phyloP scores from a whole-genome alignment of 2,113 vertebrate genomes.

The Vimba vimba region DNA sequence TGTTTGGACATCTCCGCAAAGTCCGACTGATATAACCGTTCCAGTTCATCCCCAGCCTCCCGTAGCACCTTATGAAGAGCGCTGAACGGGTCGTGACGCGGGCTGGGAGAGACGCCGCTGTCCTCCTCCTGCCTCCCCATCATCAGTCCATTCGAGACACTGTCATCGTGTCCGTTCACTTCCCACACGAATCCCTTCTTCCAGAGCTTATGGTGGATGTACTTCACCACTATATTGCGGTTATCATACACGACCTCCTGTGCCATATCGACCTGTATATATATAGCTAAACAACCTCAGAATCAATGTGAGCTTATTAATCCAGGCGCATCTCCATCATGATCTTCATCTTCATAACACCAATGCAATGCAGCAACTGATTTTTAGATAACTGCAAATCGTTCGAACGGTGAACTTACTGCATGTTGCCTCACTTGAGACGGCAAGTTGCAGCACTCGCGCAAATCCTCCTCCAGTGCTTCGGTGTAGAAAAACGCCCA shows the following conservation, averaged over 20 bases:
- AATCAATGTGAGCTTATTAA: neutral
- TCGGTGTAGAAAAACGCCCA: conserved; percentile 50
- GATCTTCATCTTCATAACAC: neutral
- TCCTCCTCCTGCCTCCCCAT: conserved; percentile 60
- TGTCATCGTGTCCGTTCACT: conserved; percentile 50
- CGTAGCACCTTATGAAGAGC: conserved; percentile 86
- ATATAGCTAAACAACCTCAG: neutral
- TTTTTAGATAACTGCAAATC: neutral
- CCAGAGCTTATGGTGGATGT: conserved; percentile 78
- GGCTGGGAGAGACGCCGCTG: conserved; percentile 56
- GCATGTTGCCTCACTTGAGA: conserved; percentile 37
- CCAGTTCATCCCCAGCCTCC: conserved; percentile 92
- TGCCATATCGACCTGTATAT: conserved; percentile 66
- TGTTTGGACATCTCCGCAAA: conserved; percentile 93
- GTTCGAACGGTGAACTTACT: conserved; percentile 15
- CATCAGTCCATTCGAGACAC: conserved; percentile 59
- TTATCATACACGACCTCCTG: conserved; percentile 64
- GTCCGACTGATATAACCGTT: conserved; percentile 89
- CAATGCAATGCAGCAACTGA: neutral
- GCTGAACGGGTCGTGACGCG: conserved; percentile 64
- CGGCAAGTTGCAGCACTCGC: conserved; percentile 37
- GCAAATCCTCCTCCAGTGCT: conserved; percentile 4
- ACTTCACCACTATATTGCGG: conserved; percentile 77
- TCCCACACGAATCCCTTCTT: conserved; percentile 73
- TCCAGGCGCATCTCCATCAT: conserved; percentile 2